phyloP scores from a whole-genome alignment of 1,140 invertebrate genomes.

The Antheraea pernyi region DNA sequence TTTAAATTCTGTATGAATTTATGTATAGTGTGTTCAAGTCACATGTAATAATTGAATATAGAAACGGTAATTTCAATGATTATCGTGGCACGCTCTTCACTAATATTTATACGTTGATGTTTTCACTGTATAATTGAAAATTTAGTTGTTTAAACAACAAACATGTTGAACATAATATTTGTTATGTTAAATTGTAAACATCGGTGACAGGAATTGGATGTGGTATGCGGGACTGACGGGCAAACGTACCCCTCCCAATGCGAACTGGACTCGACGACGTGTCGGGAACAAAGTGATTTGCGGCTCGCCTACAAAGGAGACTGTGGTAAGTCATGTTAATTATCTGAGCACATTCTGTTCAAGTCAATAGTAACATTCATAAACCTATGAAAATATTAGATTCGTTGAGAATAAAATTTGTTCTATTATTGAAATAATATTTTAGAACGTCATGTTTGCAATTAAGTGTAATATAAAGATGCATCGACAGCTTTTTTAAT shows the following conservation, averaged over 20 bases:
- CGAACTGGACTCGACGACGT: constrained; percentile 91
- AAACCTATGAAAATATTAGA: not conserved
- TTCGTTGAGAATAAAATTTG: not conserved
- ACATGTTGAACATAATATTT: too few relatives aligned
- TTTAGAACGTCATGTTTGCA: too few relatives aligned
- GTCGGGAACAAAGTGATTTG: constrained; percentile 81
- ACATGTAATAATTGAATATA: too few relatives aligned
- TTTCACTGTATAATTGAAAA: constrained; percentile 1
- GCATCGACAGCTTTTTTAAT: too few relatives aligned
- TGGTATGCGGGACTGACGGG: constrained; percentile 93
- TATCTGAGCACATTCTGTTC: not conserved
- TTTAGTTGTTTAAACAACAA: too few relatives aligned
- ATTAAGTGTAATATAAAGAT: too few relatives aligned
- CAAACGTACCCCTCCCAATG: constrained; percentile 93
- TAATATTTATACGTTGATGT: not conserved
- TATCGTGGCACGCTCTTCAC: not conserved
- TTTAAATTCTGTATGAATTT: too few relatives aligned
- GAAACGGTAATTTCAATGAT: too few relatives aligned
- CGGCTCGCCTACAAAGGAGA: constrained; percentile 88
- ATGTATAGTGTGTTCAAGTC: too few relatives aligned
- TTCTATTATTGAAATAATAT: too few relatives aligned
- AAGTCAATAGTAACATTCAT: not conserved
- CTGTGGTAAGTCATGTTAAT: constrained; percentile 86
- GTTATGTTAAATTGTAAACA: constrained; percentile 2
- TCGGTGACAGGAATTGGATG: constrained; percentile 62